Percentiles rank a stretch among this genome's conserved stretches.
Evolutionary conservation across 2,888 invertebrate genomes (phyloP).

Genomic region (Monoplex corrugatus): DNA sequence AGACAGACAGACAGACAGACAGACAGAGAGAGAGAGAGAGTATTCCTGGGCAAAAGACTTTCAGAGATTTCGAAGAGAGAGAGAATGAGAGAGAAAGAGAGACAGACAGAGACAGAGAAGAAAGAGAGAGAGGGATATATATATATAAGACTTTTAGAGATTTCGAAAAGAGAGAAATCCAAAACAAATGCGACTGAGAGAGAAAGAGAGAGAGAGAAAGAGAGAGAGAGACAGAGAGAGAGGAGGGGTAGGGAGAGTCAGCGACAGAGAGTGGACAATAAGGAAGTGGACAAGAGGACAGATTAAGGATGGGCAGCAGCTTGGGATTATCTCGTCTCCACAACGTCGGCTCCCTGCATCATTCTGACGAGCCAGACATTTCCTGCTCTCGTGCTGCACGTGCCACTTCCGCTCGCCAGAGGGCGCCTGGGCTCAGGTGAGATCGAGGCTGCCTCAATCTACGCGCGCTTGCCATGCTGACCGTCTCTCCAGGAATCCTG

Average conservation of each 20-base stretch:
- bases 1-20: no score
- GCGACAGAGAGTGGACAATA: background rate
- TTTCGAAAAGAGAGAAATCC: background rate
- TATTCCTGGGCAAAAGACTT: background rate
- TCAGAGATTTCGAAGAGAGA: background rate
- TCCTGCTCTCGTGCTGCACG: background rate
- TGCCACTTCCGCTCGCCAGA: conserved; percentile 3
- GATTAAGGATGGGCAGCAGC: background rate
- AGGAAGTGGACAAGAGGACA: background rate
- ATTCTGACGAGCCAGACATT: background rate
- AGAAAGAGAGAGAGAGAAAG: background rate
- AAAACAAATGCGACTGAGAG: background rate
- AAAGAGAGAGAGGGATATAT: background rate
- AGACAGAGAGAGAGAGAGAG: no score
- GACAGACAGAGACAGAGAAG: background rate
- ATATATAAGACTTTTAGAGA: no score
- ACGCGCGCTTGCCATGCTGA: conserved; percentile 24
- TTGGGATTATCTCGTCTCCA: background rate
- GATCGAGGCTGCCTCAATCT: conserved; percentile 17
- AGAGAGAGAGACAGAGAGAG: background rate
- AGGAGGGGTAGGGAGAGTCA: background rate
- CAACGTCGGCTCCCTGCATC: background rate
- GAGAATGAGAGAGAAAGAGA: background rate
- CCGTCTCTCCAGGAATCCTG: conserved; percentile 1
- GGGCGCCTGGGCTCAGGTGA: background rate